A percentile compares a stretch with the other conserved stretches of the same genome.
Conservation (phyloP, 2,797 vertebrate species). For the Smutsia gigantea region DNA sequence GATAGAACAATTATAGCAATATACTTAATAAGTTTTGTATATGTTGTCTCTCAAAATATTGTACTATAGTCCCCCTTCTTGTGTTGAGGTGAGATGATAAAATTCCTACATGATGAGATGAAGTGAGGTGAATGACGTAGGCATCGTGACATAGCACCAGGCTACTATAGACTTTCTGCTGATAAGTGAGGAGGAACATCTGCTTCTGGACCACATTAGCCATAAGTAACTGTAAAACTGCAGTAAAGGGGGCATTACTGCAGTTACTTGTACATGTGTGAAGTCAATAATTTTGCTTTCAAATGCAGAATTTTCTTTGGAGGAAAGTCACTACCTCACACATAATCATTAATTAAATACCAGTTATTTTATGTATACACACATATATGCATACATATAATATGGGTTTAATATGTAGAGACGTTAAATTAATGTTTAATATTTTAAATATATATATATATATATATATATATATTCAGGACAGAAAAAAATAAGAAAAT, state of each 20-base stretch:
- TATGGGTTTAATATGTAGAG: too few species aligned
- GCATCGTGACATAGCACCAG: not conserved
- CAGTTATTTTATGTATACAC: not conserved
- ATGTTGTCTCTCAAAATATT: too few species aligned
- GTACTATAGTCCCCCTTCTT: too few species aligned
- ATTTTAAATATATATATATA: too few species aligned
- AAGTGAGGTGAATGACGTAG: too few species aligned
- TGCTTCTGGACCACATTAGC: not conserved
- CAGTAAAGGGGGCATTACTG: not conserved
- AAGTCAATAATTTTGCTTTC: conserved; percentile 14
- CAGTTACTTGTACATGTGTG: not conserved
- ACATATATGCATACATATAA: too few species aligned
- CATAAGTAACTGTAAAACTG: not conserved
- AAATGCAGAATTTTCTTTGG: not conserved
- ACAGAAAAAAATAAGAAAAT: not conserved
- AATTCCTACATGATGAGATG: too few species aligned
- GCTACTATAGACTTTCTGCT: not conserved
- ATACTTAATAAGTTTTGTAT: too few species aligned
- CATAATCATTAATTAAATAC: not conserved
- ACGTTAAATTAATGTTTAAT: too few species aligned
- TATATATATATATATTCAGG: too few species aligned
- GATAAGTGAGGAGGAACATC: not conserved
- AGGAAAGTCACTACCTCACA: not conserved
- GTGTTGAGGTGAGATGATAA: too few species aligned
- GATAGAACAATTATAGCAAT: too few species aligned